Base-by-base conservation (phyloP, 2,113 vertebrate genomes). In the Typhlomys cinereus region DNA sequence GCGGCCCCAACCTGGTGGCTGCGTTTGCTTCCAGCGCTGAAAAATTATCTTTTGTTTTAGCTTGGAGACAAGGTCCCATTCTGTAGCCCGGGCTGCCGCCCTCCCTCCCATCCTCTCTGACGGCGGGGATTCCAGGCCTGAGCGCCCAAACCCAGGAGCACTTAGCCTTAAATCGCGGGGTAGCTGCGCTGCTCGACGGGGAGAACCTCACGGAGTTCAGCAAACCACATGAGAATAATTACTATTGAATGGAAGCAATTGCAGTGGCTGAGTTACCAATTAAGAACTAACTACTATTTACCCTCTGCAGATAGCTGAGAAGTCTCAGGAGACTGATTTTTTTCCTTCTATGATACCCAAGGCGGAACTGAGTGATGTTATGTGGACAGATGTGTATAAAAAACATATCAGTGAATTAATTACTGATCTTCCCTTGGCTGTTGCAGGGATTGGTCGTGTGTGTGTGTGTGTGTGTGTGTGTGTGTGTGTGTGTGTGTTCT, bases 281-380 rank as follows among this genome's bases (percentile, higher is more conserved):
- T 97, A 96, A 91, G 89, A 95, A 96, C 89, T 88, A 95, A 93
- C 75, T 75, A 75, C 88, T 93, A 46, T 93, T 95, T 90, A 90
- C 59, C 29, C 74, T 41, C 41, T 57, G 79, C 59, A 4, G 82
- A 36, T 70, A 88, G 50, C 70, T 79, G 67, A 61, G 29, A 88
- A 86, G 78, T 85, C 90, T 57, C 88, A 15, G 76, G 80, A 87
- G 64, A 57, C 18, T 14, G 44, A 86, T 69, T 57, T 91, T 93
- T 80, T 41, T 64, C n/a, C 62, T 39, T 46, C 18, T 21, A 46
- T 3, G 81, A 57, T 46, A 50, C 81, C 29, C 64, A 61, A 67
- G 64, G 66, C 75, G 48, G 78, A 66, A 39, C 41, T 82, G 34
- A 75, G 48, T 89, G 25, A 66, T 75, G 62, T 73, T 46, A 66